Percentiles rank a stretch among this genome's conserved stretches.
These are phyloP conservation scores for Enteromius thamalakanensis DNA, from an alignment of 2,797 vertebrate genomes.

Conservation along the genomic window DNA sequence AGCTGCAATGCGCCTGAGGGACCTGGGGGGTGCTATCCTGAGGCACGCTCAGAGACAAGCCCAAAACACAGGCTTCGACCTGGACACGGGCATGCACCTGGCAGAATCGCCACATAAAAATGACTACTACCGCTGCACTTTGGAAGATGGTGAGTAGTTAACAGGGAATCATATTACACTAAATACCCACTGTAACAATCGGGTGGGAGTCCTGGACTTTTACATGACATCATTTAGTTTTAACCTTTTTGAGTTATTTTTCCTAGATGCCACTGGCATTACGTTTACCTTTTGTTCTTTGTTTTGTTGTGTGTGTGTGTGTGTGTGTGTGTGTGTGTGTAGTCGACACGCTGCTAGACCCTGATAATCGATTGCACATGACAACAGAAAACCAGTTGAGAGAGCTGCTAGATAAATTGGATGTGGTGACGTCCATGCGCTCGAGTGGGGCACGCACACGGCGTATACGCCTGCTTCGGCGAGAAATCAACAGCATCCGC, in stretches of 20 bases:
- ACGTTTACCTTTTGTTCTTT: neutral
- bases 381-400: conserved; percentile 85
- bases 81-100: conserved; percentile 82
- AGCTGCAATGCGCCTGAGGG: conserved; percentile 84
- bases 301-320: neutral
- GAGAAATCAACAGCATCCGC: conserved; percentile 85
- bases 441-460: conserved; percentile 84
- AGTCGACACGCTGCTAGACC: conserved; percentile 88
- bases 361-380: conserved; percentile 86
- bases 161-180: neutral
- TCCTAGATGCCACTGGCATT: neutral
- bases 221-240: neutral
- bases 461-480: conserved; percentile 82
- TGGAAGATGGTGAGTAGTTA: conserved; percentile 84
- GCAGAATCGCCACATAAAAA: conserved; percentile 84
- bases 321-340: conserved; percentile 4
- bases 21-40: conserved; percentile 85
- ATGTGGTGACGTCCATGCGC: conserved; percentile 83
- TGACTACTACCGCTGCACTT: conserved; percentile 88
- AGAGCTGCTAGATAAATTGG: conserved; percentile 87
- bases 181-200: neutral
- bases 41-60: conserved; percentile 85
- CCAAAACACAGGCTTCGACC: conserved; percentile 85
- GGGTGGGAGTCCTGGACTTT: neutral
- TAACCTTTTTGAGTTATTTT: neutral